Base-by-base conservation (phyloP, 2,888 invertebrate genomes). In the Notodonta ziczac region DNA sequence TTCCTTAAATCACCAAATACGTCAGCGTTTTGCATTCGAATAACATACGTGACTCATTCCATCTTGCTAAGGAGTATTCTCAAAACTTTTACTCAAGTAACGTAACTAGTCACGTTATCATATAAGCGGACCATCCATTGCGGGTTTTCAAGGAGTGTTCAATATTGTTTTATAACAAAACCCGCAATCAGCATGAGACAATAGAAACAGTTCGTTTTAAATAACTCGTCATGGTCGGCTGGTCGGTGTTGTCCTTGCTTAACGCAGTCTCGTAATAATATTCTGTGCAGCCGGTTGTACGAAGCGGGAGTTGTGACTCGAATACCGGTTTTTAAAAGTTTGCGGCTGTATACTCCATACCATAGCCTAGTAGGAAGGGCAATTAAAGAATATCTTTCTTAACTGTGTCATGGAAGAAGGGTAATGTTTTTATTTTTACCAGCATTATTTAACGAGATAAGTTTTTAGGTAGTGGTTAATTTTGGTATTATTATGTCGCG, bases 251-350 rank as follows among this genome's bases (percentile, higher is more conserved):
- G 65, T 76, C 69, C 70, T 66, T 67, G 70, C 74, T 72, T 69
- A 78, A 72, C 81, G 82, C 90, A 91, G 92, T 92, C 85, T 82
- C 85, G 71, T 73, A 76, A 77, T 77, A 83, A 83, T 86, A 82
- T 84, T 84, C 88, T 85, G 72, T 61, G 81, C 66, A 76, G 79
- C 80, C 79, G 90, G 90, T 85, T 84, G 91, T 88, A 35, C n/a
- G 46, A 46, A 46, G 46, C 79, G 74, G 24, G 53, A 66, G 60
- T 71, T 72, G 77, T 63, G 70, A 66, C 66, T 68, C 62, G 53
- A 64, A 79, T 85, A 87, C 89, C 80, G 76, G 87, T 85, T 85
- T 76, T 72, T 72, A 78, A 83, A 84, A 73, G 64, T 73, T 75
- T 60, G 72, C 72, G 73, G 56, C 66, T 67, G 72, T 72, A 75